Conservation (phyloP, 1,140 invertebrate genomes). For the Pantala flavescens region DNA sequence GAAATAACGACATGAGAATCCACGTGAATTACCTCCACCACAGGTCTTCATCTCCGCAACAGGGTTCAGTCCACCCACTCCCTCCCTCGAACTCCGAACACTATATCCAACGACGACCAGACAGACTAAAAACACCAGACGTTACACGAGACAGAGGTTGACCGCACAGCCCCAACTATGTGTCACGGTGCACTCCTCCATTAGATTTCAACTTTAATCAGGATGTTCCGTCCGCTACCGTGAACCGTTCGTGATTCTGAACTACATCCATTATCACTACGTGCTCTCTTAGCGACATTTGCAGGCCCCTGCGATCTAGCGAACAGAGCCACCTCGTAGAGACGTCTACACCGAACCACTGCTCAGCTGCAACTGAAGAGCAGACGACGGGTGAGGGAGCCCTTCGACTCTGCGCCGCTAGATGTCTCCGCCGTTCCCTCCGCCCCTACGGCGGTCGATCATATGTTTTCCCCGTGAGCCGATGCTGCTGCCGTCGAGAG, state of each 20-base stretch:
- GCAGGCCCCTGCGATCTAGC: not conserved
- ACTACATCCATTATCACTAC: not conserved
- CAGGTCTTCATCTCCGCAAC: not conserved
- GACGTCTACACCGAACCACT: not conserved
- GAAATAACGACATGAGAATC: not conserved
- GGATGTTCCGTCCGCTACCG: slow-evolving; percentile 2
- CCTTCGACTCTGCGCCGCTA: not conserved
- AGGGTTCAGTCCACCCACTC: too few relatives aligned
- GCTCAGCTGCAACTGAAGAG: slow-evolving; percentile 7
- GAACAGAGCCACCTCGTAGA: not conserved
- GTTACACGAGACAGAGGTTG: not conserved
- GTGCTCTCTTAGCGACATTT: slow-evolving; percentile 5
- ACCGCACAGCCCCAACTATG: not conserved
- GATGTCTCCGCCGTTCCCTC: not conserved
- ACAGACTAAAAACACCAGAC: not conserved
- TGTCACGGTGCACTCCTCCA: not conserved
- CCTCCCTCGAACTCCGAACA: not conserved
- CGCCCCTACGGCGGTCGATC: not conserved
- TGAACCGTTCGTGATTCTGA: not conserved
- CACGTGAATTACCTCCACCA: not conserved
- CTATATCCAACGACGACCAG: not conserved
- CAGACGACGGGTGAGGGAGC: not conserved
- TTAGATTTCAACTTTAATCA: not conserved
- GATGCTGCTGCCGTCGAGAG: not conserved
- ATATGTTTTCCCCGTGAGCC: not conserved